Percentiles rank a stretch among this genome's conserved stretches.
Conservation (phyloP, 2,113 vertebrate genomes). For the Rhineura floridana region DNA sequence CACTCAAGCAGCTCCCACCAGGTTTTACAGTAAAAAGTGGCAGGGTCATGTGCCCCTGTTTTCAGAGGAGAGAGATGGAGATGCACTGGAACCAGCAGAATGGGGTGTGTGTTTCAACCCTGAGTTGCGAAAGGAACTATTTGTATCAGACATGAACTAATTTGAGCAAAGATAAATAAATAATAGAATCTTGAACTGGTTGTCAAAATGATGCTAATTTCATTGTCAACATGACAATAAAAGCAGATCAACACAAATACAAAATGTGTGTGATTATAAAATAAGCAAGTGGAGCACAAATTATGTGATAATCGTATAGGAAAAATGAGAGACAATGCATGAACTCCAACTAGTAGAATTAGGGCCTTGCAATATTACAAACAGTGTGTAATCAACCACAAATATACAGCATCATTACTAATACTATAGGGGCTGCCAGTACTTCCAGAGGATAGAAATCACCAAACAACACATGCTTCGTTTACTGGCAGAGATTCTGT, state of each 20-base stretch:
- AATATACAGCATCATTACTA: slow-evolving; percentile 14
- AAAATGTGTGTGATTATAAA: slow-evolving; percentile 12
- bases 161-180: slow-evolving; percentile 12
- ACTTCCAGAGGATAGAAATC: background rate
- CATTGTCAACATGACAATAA: slow-evolving; percentile 11
- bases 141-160: slow-evolving; percentile 15
- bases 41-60: too few relatives aligned
- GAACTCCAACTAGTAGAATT: slow-evolving; percentile 11
- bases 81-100: too few relatives aligned
- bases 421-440: background rate
- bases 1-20: too few relatives aligned
- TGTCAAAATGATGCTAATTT: background rate
- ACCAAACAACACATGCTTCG: slow-evolving; percentile 6
- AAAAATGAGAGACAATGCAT: background rate
- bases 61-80: too few relatives aligned
- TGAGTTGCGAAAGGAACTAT: background rate
- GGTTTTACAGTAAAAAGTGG: too few relatives aligned
- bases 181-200: background rate
- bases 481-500: background rate
- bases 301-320: background rate
- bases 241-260: background rate
- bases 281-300: background rate
- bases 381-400: slow-evolving; percentile 3
- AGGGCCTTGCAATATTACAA: background rate
- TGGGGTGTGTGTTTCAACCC: too few relatives aligned